Base-by-base conservation (phyloP, 2,888 invertebrate genomes). In the Plemyria rubiginata region DNA sequence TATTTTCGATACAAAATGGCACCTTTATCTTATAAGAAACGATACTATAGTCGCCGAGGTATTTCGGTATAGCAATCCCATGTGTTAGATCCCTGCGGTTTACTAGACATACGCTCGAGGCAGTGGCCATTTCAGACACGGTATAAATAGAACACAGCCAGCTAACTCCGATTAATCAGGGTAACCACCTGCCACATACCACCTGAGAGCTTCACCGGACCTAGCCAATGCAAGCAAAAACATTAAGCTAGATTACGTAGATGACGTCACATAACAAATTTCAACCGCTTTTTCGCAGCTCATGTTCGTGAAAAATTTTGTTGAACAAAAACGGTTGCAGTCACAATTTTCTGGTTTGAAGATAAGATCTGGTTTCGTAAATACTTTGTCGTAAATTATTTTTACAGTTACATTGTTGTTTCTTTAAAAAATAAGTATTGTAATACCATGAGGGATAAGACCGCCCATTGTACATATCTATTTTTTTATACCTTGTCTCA, bases 101-200 rank as follows among this genome's bases (percentile, higher is more conserved):
- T 71, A 68, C 67, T 70, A 78, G 80, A 81, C 79, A 75, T 76
- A 75, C 76, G 80, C 76, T 77, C 74, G 71, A 71, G 77, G 79
- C 78, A 71, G 67, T 76, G 64, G 75, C 72, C 78, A 78, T 74
- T 77, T 80, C 84, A 80, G 82, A 81, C 81, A 76, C 68, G 78
- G 82, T 84, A 87, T 88, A 88, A 88, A 89, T 87, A 88, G 85
- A 75, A 75, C 73, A 71, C 74, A 76, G 75, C 79, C 60, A 65
- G 59, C 62, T 54, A 52, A 74, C 77, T 78, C 77, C 84, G 81
- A 88, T 90, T 88, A 88, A 88, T 90, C 88, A 86, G 81, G 77
- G 71, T 77, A 77, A 78, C 82, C 87, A 88, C 87, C 88, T 86
- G 86, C 74, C 71, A 63, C 66, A 55, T 72, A 75, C 77, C 80